These are phyloP conservation scores for Pyrocoelia pectoralis DNA, from an alignment of 2,888 invertebrate genomes.

Conservation along the genomic window DNA sequence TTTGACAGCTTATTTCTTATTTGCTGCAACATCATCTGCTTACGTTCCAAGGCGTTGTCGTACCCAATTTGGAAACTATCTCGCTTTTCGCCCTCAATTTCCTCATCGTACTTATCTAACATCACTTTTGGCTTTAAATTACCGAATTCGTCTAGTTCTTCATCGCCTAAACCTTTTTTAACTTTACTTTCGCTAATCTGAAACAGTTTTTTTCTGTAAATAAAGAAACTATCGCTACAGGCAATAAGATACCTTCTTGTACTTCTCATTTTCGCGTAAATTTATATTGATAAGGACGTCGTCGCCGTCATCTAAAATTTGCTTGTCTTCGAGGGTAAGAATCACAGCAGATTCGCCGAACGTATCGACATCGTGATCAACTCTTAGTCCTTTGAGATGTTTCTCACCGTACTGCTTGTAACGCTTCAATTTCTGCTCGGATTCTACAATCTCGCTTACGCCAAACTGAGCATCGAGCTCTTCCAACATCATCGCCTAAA, in stretches of 20 bases:
- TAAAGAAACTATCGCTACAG: too few relatives aligned
- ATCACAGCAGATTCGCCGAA: constrained; percentile 81
- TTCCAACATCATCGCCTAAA: constrained; percentile 88
- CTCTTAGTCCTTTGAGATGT: constrained; percentile 82
- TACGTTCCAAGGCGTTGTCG: constrained; percentile 65
- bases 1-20: constrained; percentile 69
- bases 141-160: constrained; percentile 74
- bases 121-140: constrained; percentile 72
- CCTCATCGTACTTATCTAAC: constrained; percentile 94
- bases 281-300: constrained; percentile 94
- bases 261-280: constrained; percentile 84
- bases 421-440: constrained; percentile 71
- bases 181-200: constrained; percentile 80
- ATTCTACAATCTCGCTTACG: constrained; percentile 82
- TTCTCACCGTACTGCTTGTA: constrained; percentile 71
- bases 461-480: constrained; percentile 97
- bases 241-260: constrained; percentile 69
- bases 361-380: constrained; percentile 80
- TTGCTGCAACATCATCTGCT: constrained; percentile 60
- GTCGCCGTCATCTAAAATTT: constrained; percentile 83
- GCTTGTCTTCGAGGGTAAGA: constrained; percentile 93
- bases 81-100: constrained; percentile 78
- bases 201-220: constrained; percentile 25
- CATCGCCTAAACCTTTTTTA: constrained; percentile 76
- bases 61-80: constrained; percentile 81